Conservation (phyloP, 2,888 invertebrate genomes). For the Eustalomyia histrio region DNA sequence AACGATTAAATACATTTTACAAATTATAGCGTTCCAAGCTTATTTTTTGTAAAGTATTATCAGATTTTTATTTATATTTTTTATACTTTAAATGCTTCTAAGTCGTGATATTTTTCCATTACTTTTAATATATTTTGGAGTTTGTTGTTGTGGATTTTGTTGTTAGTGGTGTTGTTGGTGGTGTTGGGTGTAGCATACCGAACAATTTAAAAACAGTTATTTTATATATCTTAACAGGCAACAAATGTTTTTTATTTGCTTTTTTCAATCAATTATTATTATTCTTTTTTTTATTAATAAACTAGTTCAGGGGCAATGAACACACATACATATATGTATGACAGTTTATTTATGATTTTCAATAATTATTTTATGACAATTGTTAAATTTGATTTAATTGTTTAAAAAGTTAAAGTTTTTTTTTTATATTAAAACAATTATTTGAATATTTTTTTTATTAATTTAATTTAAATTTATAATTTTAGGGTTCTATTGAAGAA, state of each 20-base stretch:
- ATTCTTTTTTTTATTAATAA: slow-evolving; percentile 6
- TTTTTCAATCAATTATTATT: neutral
- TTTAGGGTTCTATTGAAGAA: slow-evolving; percentile 93
- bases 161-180: neutral
- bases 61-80: neutral
- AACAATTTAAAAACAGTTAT: neutral
- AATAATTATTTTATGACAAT: neutral
- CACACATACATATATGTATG: too few relatives aligned
- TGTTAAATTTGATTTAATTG: slow-evolving; percentile 3
- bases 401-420: neutral
- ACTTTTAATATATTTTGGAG: neutral
- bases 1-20: slow-evolving; percentile 26
- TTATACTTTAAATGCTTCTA: too few relatives aligned
- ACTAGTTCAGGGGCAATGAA: slow-evolving; percentile 52
- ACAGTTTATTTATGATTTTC: slow-evolving; percentile 23
- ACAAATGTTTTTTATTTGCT: slow-evolving; percentile 3
- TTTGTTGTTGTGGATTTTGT: neutral
- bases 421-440: neutral
- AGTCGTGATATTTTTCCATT: neutral
- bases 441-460: neutral
- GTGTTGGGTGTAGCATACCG: neutral
- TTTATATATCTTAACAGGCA: neutral
- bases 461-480: slow-evolving; percentile 1
- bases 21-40: slow-evolving; percentile 6
- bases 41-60: slow-evolving; percentile 7